Conservation (phyloP, 2,113 vertebrate genomes). For the Nematolebias whitei region DNA sequence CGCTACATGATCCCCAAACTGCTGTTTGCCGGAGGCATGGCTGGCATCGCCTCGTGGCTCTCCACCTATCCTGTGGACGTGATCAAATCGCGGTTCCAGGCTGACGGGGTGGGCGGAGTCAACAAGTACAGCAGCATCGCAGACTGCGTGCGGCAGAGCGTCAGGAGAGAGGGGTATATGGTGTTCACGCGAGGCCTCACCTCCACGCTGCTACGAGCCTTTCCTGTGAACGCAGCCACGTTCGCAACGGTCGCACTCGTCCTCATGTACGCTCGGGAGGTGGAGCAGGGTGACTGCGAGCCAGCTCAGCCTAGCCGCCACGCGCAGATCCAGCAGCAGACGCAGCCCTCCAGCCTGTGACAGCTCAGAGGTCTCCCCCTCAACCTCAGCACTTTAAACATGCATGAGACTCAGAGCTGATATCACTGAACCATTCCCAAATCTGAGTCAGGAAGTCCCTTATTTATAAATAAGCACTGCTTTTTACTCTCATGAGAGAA, state of each 20-base stretch:
- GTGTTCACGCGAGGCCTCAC: slow-evolving; percentile 93
- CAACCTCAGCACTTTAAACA: slow-evolving; percentile 51
- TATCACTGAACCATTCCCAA: slow-evolving; percentile 44
- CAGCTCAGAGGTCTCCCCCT: not conserved
- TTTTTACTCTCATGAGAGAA: slow-evolving; percentile 27
- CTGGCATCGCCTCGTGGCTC: slow-evolving; percentile 92
- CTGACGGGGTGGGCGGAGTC: slow-evolving; percentile 87
- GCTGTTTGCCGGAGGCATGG: slow-evolving; percentile 91
- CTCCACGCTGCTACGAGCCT: slow-evolving; percentile 93
- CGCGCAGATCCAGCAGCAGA: slow-evolving; percentile 77
- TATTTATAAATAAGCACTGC: slow-evolving; percentile 4
- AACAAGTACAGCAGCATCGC: slow-evolving; percentile 86
- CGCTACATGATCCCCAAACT: slow-evolving; percentile 91
- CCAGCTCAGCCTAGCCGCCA: slow-evolving; percentile 52
- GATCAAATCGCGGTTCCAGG: slow-evolving; percentile 95
- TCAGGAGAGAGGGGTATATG: slow-evolving; percentile 87
- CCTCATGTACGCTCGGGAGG: slow-evolving; percentile 85
- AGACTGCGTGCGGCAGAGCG: slow-evolving; percentile 90
- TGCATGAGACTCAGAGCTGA: slow-evolving; percentile 1
- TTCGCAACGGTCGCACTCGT: slow-evolving; percentile 94
- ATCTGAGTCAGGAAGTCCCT: slow-evolving; percentile 5
- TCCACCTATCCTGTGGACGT: slow-evolving; percentile 95
- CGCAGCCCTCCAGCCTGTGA: slow-evolving; percentile 87
- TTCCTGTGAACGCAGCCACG: slow-evolving; percentile 94
- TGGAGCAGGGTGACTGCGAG: slow-evolving; percentile 80